phyloP scores from a whole-genome alignment of 2,113 vertebrate species.

The Micromys minutus region DNA sequence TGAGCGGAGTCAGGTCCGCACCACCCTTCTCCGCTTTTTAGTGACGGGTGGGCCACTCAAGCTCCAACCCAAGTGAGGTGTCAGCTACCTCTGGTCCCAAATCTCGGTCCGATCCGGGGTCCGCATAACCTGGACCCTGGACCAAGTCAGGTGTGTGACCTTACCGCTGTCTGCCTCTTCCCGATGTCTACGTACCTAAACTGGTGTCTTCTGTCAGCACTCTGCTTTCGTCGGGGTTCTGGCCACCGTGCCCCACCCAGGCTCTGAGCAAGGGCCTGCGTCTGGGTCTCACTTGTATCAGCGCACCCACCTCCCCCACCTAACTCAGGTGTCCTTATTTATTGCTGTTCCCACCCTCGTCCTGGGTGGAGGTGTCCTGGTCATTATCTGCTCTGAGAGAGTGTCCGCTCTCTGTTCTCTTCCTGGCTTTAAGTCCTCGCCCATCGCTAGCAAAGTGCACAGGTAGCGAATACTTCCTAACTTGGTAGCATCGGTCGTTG shows the following conservation, averaged over 20 bases:
- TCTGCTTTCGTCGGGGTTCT: background rate
- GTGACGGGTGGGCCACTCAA: background rate
- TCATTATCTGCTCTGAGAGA: background rate
- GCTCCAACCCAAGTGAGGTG: background rate
- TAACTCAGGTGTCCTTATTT: background rate
- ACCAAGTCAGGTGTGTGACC: background rate
- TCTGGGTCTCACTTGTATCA: background rate
- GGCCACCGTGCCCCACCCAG: background rate
- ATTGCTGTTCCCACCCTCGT: background rate
- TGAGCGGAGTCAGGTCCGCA: background rate
- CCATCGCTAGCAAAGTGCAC: background rate
- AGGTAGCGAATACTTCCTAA: background rate
- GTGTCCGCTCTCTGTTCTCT: background rate
- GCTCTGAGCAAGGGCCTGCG: background rate
- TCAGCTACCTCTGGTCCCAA: background rate
- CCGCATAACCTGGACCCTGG: background rate
- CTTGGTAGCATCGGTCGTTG: background rate
- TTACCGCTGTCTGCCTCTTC: background rate
- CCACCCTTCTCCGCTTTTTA: too few relatives aligned
- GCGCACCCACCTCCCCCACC: background rate
- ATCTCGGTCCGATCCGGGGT: background rate
- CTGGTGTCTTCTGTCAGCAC: background rate
- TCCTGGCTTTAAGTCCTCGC: background rate
- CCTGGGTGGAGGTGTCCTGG: background rate
- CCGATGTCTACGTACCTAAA: background rate